A percentile compares a stretch with the other conserved stretches of the same genome.
These are phyloP conservation scores for Thymelicus sylvestris DNA, from an alignment of 2,888 invertebrate genomes.

Conservation along the genomic window DNA sequence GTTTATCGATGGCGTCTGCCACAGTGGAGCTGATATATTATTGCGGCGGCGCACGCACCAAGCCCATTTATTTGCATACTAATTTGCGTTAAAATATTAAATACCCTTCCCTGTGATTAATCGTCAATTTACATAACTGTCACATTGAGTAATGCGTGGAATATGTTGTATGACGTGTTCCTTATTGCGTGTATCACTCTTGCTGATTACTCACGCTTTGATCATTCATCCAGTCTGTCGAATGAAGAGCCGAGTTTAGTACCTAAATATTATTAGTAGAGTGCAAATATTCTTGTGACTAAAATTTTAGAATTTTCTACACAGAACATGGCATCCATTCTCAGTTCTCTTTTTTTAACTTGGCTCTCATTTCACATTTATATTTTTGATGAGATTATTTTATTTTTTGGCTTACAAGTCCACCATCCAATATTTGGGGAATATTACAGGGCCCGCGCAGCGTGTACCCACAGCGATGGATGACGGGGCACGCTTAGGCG, in stretches of 20 bases:
- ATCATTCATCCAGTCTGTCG: constrained; percentile 1
- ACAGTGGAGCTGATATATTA: constrained; percentile 6
- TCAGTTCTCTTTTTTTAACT: too few relatives aligned
- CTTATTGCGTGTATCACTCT: background rate
- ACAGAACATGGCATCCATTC: too few relatives aligned
- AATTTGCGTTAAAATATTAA: constrained; percentile 31
- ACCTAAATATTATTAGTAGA: too few relatives aligned
- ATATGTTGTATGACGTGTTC: constrained; percentile 3
- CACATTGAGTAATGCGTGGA: constrained; percentile 9
- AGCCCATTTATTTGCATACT: constrained; percentile 33
- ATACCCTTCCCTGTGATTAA: constrained; percentile 23
- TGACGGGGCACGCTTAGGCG: background rate
- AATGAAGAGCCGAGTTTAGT: background rate
- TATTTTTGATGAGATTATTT: too few relatives aligned
- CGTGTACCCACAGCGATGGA: background rate
- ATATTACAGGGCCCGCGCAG: background rate
- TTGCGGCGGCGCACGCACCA: constrained; percentile 6
- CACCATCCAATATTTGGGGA: too few relatives aligned
- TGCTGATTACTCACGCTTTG: background rate
- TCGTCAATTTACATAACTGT: constrained; percentile 23
- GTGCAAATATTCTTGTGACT: too few relatives aligned
- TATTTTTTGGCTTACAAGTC: too few relatives aligned
- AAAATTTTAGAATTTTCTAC: too few relatives aligned
- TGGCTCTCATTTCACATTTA: too few relatives aligned
- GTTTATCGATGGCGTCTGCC: constrained; percentile 18